Base-by-base conservation (phyloP, 2,888 invertebrate genomes). In the Drosophila mettleri region DNA sequence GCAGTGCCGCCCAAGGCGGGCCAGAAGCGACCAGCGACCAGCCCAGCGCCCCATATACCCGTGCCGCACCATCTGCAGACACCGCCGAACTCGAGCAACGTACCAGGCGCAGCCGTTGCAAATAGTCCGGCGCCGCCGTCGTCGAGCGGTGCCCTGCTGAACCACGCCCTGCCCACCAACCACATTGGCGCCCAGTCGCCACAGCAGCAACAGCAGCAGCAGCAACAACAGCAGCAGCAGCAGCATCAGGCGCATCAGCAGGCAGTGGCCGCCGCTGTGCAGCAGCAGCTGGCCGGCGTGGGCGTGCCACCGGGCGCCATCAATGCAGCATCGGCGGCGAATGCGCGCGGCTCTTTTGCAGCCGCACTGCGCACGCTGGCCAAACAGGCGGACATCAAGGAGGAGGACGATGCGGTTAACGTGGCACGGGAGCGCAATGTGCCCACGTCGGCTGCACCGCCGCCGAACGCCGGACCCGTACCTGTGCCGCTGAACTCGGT, bases 281-380 rank as follows among this genome's bases (percentile, higher is more conserved):
- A 90, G 46, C 91, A 90, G 49, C 90, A 90, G 33, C 63, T 91
- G 39, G 89, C 88, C 4, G 88, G 88, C 16, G 90, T 90, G 0
- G 81, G 80, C 22, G 80, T 83, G 43, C 85, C 85, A 1, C 82
- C 87, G 0, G 89, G 89, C 2, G 86, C 79, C 29, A 68, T 91
- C 7, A 91, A 86, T 71, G 81, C 81, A 51, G 83, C 81, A 4
- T 92, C 93, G 16, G 93, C 93, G 87, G 93, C 93, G 43, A 93
- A 93, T 91, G 94, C 93, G 16, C 92, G 93, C 16, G 95, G 95
- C 24, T 97, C 97, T 65, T 98, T 98, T 93, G 98, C 98, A 55
- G 97, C 98, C 48, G 98, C 98, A 24, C 93, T 98, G 55, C 94
- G 98, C 65, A 97, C 96, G 91, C 94, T 98, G 79, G 98, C 98